A percentile compares a stretch with the other conserved stretches of the same genome.
Evolutionary conservation across 2,888 invertebrate species (phyloP).

Genomic region (Pollenia angustigena): DNA sequence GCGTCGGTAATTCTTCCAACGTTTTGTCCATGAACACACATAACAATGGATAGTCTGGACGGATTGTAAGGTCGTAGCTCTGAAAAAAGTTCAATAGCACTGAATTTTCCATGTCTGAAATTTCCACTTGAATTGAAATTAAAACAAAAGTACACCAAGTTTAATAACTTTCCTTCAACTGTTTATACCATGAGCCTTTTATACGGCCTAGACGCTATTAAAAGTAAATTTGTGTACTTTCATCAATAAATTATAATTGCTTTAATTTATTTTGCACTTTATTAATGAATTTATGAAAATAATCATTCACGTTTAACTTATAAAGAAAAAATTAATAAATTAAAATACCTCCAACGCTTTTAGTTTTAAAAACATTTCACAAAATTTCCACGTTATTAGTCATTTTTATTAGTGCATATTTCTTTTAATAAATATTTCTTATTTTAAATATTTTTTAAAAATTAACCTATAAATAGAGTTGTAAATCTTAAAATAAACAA

Average conservation of each 20-base stretch:
- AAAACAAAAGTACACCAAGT: neutral
- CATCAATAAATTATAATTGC: neutral
- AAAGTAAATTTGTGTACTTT: neutral
- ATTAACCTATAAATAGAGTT: constrained; percentile 36
- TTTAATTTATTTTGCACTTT: too few relatives aligned
- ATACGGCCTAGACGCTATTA: neutral
- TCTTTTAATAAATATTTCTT: neutral
- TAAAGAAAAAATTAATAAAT: neutral
- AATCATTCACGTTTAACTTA: too few relatives aligned
- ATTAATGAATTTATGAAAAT: too few relatives aligned
- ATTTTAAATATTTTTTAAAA: neutral
- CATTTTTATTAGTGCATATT: neutral
- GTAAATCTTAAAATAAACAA: constrained; percentile 46
- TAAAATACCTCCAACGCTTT: neutral
- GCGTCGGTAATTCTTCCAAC: too few relatives aligned
- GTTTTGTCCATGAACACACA: too few relatives aligned
- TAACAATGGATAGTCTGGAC: too few relatives aligned
- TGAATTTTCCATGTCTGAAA: too few relatives aligned
- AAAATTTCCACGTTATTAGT: too few relatives aligned
- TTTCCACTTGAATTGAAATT: too few relatives aligned
- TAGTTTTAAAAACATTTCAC: too few relatives aligned
- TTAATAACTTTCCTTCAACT: constrained; percentile 18
- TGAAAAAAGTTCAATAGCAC: too few relatives aligned
- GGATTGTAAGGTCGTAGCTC: too few relatives aligned
- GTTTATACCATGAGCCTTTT: neutral